Evolutionary conservation across 1,140 invertebrate species (phyloP).

Genomic region (Antheraea mylitta): DNA sequence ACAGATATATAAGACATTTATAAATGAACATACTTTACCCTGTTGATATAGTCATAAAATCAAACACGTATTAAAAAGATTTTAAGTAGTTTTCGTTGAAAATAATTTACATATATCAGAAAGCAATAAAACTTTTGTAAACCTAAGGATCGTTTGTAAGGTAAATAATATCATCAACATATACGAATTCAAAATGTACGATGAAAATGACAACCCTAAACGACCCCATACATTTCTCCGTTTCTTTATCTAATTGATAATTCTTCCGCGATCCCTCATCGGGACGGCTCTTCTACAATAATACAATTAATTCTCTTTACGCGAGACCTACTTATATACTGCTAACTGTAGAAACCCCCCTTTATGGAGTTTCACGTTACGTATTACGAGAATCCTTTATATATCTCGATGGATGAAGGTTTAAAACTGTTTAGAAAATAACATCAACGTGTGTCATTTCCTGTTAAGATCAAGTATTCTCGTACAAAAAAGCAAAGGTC

Average conservation of each 20-base stretch:
- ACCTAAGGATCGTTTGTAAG: no score
- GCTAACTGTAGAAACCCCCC: constrained; percentile 47
- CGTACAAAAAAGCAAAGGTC: no score
- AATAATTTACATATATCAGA: no score
- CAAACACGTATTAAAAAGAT: no score
- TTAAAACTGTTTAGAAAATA: neutral
- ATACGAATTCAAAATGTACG: neutral
- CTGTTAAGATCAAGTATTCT: no score
- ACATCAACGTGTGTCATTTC: no score
- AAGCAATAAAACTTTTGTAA: no score
- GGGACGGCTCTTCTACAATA: constrained; percentile 58
- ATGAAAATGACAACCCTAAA: constrained; percentile 16
- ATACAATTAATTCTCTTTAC: constrained; percentile 78
- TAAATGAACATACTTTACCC: no score
- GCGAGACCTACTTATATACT: constrained; percentile 59
- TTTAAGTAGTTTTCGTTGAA: no score
- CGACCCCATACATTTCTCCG: constrained; percentile 12
- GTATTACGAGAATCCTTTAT: neutral
- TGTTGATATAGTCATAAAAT: no score
- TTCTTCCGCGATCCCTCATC: constrained; percentile 74
- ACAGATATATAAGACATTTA: no score
- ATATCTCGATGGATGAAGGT: neutral
- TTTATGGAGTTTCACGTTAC: constrained; percentile 36
- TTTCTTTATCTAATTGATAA: constrained; percentile 78
- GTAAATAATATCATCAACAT: neutral